Percentiles rank a stretch among this genome's conserved stretches.
phyloP scores from a whole-genome alignment of 2,888 invertebrate species.

The Aleiodes testaceus region DNA sequence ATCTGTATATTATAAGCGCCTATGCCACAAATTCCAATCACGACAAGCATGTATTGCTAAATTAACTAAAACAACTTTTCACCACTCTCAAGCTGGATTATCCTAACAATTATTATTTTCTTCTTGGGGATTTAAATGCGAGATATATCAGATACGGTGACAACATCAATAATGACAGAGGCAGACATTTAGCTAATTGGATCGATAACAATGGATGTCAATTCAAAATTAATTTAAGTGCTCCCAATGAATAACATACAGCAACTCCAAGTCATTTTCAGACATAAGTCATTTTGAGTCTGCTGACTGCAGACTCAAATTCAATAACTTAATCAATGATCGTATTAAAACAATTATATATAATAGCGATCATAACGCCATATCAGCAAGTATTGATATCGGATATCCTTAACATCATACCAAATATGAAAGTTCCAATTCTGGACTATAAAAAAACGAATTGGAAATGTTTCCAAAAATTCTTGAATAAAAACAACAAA shows the following conservation, averaged over 20 bases:
- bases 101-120: constrained; percentile 28
- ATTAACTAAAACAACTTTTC: constrained; percentile 35
- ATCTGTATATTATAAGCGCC: constrained; percentile 4
- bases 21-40: constrained; percentile 25
- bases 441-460: constrained; percentile 36
- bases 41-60: constrained; percentile 24
- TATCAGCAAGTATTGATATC: constrained; percentile 25
- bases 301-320: constrained; percentile 28
- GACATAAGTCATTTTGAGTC: constrained; percentile 42
- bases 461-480: constrained; percentile 41
- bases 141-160: constrained; percentile 39
- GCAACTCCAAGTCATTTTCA: constrained; percentile 21
- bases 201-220: neutral
- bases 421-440: neutral
- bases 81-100: neutral
- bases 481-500: neutral
- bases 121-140: constrained; percentile 43
- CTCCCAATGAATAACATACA: constrained; percentile 31
- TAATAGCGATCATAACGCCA: constrained; percentile 42
- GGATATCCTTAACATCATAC: constrained; percentile 12
- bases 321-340: constrained; percentile 1
- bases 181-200: constrained; percentile 33
- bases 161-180: constrained; percentile 29
- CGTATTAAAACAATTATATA: constrained; percentile 25
- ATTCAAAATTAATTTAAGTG: constrained; percentile 24